A percentile compares a stretch with the other conserved stretches of the same genome.
Evolutionary conservation across 2,888 invertebrate species (phyloP).

Genomic region (Zaprionus lineosus): DNA sequence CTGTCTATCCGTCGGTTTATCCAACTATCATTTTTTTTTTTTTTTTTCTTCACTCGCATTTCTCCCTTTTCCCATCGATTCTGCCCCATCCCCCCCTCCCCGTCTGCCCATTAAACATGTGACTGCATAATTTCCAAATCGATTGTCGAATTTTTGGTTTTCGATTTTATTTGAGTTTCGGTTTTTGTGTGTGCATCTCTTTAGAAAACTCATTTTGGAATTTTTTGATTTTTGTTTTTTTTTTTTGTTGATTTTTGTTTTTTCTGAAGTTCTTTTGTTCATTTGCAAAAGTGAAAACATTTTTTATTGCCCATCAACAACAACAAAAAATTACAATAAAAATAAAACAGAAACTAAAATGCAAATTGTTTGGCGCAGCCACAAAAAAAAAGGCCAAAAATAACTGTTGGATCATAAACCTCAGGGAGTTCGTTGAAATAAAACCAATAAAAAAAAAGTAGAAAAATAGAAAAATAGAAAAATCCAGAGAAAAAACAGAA

Average conservation of each 20-base stretch:
- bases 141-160: slow-evolving; percentile 9
- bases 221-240: neutral
- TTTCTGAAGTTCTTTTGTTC: slow-evolving; percentile 50
- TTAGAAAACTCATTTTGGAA: slow-evolving; percentile 27
- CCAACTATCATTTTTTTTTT: too few relatives aligned
- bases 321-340: slow-evolving; percentile 29
- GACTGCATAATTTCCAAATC: slow-evolving; percentile 36
- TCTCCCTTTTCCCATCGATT: slow-evolving; percentile 6
- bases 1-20: too few relatives aligned
- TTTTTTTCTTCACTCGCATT: neutral
- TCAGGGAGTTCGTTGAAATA: too few relatives aligned
- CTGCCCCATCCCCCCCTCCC: neutral
- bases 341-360: slow-evolving; percentile 63
- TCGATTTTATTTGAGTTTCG: slow-evolving; percentile 32
- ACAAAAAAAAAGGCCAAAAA: slow-evolving; percentile 21
- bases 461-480: slow-evolving; percentile 1
- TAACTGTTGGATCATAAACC: slow-evolving; percentile 43
- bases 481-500: neutral
- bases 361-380: slow-evolving; percentile 34
- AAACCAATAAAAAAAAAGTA: neutral
- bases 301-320: slow-evolving; percentile 29
- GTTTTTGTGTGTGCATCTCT: slow-evolving; percentile 31
- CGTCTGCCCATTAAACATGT: too few relatives aligned
- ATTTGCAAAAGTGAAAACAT: slow-evolving; percentile 74
- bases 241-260: neutral